Conservation (phyloP, 2,888 invertebrate genomes). For the Pyrrhosoma nymphula region DNA sequence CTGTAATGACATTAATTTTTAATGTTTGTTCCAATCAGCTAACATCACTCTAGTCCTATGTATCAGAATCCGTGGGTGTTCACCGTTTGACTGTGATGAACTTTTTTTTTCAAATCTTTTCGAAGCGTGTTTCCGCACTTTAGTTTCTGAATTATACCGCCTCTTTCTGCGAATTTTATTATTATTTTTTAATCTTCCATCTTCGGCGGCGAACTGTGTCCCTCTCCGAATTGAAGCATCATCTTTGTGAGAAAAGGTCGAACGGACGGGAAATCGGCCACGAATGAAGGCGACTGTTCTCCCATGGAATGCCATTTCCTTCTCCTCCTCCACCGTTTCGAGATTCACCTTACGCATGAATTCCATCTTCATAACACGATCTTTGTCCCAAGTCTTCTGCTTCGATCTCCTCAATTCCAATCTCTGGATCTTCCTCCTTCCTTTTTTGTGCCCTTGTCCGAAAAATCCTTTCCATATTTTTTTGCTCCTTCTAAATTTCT, state of each 20-base stretch:
- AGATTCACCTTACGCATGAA: slow-evolving; percentile 16
- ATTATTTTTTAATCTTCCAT: not conserved
- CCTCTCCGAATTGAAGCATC: not conserved
- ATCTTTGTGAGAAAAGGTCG: slow-evolving; percentile 27
- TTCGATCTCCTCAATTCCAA: not conserved
- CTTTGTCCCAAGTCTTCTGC: not conserved
- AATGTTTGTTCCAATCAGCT: no score
- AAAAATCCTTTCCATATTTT: not conserved
- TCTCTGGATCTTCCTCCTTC: not conserved
- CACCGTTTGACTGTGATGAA: not conserved
- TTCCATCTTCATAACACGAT: slow-evolving; percentile 35
- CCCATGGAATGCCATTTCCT: not conserved
- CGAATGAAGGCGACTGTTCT: not conserved
- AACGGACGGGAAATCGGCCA: not conserved
- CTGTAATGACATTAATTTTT: no score
- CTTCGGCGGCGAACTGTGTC: not conserved
- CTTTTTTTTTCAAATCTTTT: not conserved
- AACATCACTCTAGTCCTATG: no score
- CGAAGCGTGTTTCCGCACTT: slow-evolving; percentile 9
- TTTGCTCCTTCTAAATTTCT: not conserved
- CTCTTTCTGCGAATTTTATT: not conserved
- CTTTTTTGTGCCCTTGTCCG: not conserved
- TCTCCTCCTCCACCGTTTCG: not conserved
- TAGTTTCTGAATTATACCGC: not conserved
- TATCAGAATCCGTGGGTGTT: not conserved